phyloP scores from a whole-genome alignment of 2,888 invertebrate genomes.

The Agrochola circellaris region DNA sequence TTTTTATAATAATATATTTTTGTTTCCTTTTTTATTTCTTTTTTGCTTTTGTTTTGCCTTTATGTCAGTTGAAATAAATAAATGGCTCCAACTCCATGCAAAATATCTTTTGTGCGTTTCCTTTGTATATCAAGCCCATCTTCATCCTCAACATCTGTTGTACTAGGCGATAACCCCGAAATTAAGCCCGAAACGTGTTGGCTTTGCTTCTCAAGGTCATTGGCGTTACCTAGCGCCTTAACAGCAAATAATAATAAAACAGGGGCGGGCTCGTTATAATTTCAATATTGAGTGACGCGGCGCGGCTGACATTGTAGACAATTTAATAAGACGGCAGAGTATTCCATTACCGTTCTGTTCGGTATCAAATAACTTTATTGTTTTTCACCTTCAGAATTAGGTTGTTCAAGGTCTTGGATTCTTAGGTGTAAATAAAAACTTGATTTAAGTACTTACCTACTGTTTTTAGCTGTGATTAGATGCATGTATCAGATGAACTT shows the following conservation, averaged over 20 bases:
- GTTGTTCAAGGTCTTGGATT: constrained; percentile 28
- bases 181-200: no score
- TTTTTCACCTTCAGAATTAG: constrained; percentile 42
- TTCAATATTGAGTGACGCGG: constrained; percentile 70
- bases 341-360: constrained; percentile 39
- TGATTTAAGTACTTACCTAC: neutral
- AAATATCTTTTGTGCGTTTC: no score
- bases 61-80: no score
- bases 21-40: no score
- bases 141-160: no score
- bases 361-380: constrained; percentile 51
- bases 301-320: constrained; percentile 66
- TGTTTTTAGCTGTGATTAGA: no score
- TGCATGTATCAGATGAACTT: neutral
- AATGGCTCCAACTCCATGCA: no score
- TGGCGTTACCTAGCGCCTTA: constrained; percentile 24
- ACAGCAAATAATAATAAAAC: constrained; percentile 58
- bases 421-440: neutral
- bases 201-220: neutral
- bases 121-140: no score
- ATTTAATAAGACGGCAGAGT: constrained; percentile 66
- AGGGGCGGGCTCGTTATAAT: constrained; percentile 65
- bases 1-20: no score
- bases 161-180: no score
- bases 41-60: no score